These are phyloP conservation scores for Schizotus pectinicornis DNA, from an alignment of 2,888 invertebrate genomes.

Conservation along the genomic window DNA sequence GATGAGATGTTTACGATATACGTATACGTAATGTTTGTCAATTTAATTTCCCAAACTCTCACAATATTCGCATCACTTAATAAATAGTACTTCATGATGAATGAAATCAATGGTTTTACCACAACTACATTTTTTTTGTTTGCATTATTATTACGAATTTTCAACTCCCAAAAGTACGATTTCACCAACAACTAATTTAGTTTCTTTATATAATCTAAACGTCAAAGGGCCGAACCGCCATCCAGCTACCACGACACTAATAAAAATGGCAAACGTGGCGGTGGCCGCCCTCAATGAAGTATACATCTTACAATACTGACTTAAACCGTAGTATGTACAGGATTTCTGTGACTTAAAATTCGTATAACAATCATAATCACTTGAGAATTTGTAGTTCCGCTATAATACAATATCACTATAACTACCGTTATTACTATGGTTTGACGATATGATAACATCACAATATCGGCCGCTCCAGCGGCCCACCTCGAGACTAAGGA, in stretches of 20 bases:
- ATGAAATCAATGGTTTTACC: slow-evolving; percentile 39
- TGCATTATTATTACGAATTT: slow-evolving; percentile 25
- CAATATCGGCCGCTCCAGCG: slow-evolving; percentile 62
- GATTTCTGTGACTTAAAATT: slow-evolving; percentile 54
- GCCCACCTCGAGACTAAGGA: slow-evolving; percentile 49
- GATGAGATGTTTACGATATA: slow-evolving; percentile 70
- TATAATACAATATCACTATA: slow-evolving; percentile 45
- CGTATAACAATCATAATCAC: slow-evolving; percentile 60
- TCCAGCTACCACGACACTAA: slow-evolving; percentile 10
- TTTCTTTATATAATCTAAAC: slow-evolving; percentile 39
- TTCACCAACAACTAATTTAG: slow-evolving; percentile 49
- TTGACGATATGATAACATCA: slow-evolving; percentile 80
- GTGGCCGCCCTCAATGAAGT: slow-evolving; percentile 37
- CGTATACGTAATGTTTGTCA: slow-evolving; percentile 78
- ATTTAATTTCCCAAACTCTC: slow-evolving; percentile 41
- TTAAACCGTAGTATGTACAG: slow-evolving; percentile 54
- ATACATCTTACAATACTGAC: slow-evolving; percentile 58
- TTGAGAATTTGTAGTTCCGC: slow-evolving; percentile 52
- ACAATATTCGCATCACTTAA: slow-evolving; percentile 39
- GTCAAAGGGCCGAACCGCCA: slow-evolving; percentile 34
- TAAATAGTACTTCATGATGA: slow-evolving; percentile 32
- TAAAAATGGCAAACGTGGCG: slow-evolving; percentile 22
- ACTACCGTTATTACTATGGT: slow-evolving; percentile 47
- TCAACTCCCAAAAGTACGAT: slow-evolving; percentile 42
- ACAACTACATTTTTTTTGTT: slow-evolving; percentile 36